phyloP scores from a whole-genome alignment of 1,140 invertebrate species.

The Lucilia cuprina region DNA sequence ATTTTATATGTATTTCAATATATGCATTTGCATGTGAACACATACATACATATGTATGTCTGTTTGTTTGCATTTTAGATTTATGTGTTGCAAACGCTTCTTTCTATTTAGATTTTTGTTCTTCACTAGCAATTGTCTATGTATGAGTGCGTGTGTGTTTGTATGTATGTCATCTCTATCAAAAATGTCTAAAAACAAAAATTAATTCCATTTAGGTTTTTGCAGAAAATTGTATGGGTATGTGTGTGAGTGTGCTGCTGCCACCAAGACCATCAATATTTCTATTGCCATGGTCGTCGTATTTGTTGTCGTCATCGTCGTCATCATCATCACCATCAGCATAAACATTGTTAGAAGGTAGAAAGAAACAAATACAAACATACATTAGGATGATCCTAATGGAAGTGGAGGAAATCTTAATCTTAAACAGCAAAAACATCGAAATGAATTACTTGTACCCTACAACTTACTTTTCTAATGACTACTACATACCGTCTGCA shows the following conservation, averaged over 20 bases:
- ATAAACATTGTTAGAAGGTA: background rate
- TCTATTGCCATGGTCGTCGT: background rate
- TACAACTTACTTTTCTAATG: too few relatives aligned
- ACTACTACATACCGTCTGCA: too few relatives aligned
- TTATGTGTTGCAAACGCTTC: too few relatives aligned
- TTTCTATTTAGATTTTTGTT: too few relatives aligned
- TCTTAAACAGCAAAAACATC: too few relatives aligned
- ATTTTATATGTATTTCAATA: background rate
- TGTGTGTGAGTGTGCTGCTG: background rate
- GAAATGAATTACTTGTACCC: too few relatives aligned
- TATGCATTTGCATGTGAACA: background rate
- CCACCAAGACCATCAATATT: background rate
- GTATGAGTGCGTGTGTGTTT: background rate
- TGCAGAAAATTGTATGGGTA: background rate
- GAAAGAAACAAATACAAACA: slow-evolving; percentile 7
- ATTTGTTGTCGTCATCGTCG: background rate
- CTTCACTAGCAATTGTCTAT: background rate
- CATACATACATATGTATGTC: too few relatives aligned
- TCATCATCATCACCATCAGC: background rate
- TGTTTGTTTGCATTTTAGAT: background rate
- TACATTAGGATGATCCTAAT: background rate
- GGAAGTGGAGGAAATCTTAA: too few relatives aligned
- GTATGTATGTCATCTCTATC: background rate
- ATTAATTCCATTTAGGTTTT: slow-evolving; percentile 20
- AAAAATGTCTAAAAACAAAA: background rate